Base-by-base conservation (phyloP, 2,113 vertebrate genomes). In the Phoenicopterus ruber region DNA sequence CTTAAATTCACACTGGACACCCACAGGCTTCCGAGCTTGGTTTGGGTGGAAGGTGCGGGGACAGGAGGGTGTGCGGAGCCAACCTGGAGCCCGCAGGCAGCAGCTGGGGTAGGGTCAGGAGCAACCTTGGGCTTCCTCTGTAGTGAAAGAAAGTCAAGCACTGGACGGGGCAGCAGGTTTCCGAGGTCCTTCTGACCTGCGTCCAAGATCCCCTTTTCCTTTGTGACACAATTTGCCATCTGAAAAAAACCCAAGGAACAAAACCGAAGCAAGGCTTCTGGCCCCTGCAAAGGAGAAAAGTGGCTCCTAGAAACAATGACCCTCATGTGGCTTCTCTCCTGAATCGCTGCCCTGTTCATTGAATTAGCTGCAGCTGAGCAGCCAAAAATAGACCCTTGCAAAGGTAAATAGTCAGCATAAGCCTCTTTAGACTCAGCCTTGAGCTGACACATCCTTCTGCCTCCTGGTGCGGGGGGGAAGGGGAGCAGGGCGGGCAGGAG, bases 341-440 rank as follows among this genome's bases (percentile, higher is more conserved):
- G 44, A 10, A 63, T 32, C 4, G 0, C 88, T 61, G 61, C 96
- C 74, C 91, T 76, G 77, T 80, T 66, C 63, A 10, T 13, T 42
- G 74, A 81, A 65, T 82, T 40, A 80, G 55, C 77, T 4, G 73
- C 90, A 81, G 79, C 76, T 36, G 28, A 79, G 54, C 74, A 74
- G 90, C 94, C 88, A 58, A 82, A 78, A 86, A 87, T 93, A 95
- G 80, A 55, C 72, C 81, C 84, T 81, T 0, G 11, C 4, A 7
- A 87, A 93, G 83, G 95, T 91, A 65, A 94, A 89, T 50, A 83
- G 86, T 19, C 89, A 7, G 70, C 21, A 15, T 92, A 92, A 96
- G 91, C 91, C 80, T 96, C 96, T 90, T 90, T 78, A 82, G 82
- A 4, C 55, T 77, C 82, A 76, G 93, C 92, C 72, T 16, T 13